These are phyloP conservation scores for Epinephelus moara DNA, from an alignment of 2,113 vertebrate genomes.

Conservation along the genomic window DNA sequence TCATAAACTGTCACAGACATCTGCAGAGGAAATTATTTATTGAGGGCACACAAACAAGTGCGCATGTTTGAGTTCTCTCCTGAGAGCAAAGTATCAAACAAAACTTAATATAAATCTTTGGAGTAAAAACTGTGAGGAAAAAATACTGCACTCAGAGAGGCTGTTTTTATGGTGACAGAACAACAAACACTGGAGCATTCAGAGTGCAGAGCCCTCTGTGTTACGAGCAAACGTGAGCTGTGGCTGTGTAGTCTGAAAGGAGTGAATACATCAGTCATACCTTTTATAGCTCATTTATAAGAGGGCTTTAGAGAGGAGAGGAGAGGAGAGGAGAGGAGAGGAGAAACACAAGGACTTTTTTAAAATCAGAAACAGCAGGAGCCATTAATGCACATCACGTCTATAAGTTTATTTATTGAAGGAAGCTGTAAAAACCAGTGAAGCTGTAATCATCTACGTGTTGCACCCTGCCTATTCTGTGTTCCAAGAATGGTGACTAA, in stretches of 20 bases:
- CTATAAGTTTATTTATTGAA: background rate
- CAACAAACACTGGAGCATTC: constrained; percentile 14
- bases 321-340: background rate
- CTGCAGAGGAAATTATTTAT: background rate
- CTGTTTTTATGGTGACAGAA: constrained; percentile 13
- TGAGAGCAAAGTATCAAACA: background rate
- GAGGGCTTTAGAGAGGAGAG: background rate
- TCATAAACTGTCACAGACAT: background rate
- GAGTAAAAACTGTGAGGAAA: background rate
- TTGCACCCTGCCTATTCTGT: background rate
- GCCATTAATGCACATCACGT: background rate
- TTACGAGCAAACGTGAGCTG: background rate
- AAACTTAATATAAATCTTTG: background rate
- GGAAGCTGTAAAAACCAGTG: too few relatives aligned
- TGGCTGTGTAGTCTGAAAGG: background rate
- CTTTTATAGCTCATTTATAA: background rate
- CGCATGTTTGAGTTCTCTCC: background rate
- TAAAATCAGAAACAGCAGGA: background rate
- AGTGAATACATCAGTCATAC: background rate
- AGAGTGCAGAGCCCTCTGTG: background rate
- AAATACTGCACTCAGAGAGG: background rate
- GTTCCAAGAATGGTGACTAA: background rate
- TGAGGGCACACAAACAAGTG: background rate
- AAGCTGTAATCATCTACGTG: background rate
- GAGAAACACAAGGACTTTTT: background rate